Conservation (phyloP, 2,113 vertebrate species). For the Tretioscincus oriximinensis region DNA sequence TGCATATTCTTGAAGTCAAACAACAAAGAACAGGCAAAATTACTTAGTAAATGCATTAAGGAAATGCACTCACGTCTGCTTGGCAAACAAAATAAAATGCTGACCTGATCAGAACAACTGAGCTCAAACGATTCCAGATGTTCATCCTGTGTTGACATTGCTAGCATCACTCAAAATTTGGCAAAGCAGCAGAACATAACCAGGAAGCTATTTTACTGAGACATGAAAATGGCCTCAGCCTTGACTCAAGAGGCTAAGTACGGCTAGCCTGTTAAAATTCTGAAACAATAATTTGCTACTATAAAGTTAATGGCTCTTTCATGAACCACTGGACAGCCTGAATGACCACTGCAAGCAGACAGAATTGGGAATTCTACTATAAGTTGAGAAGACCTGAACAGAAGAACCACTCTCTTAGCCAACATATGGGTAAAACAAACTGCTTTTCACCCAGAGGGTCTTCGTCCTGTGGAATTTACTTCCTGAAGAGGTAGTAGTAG, state of each 20-base stretch:
- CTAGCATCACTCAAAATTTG: neutral
- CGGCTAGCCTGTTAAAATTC: neutral
- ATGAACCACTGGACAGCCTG: neutral
- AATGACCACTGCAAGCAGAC: neutral
- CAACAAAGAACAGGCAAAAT: neutral
- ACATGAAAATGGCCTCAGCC: neutral
- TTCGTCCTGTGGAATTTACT: too few species aligned
- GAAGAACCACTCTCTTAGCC: too few species aligned
- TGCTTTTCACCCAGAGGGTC: too few species aligned
- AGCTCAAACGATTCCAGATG: neutral
- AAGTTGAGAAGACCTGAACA: neutral
- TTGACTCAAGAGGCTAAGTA: neutral
- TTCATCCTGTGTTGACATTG: neutral
- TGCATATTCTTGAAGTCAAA: neutral
- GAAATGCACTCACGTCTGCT: neutral
- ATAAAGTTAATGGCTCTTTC: neutral
- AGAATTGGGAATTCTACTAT: neutral
- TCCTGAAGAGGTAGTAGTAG: too few species aligned
- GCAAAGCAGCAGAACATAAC: neutral
- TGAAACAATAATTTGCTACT: neutral
- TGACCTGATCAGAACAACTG: neutral
- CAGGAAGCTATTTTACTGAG: neutral
- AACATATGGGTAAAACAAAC: too few species aligned
- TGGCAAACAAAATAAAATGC: constrained; percentile 4
- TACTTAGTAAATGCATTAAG: rapidly evolving